Conservation (phyloP, 2,113 vertebrate species). For the Hylia prasina region DNA sequence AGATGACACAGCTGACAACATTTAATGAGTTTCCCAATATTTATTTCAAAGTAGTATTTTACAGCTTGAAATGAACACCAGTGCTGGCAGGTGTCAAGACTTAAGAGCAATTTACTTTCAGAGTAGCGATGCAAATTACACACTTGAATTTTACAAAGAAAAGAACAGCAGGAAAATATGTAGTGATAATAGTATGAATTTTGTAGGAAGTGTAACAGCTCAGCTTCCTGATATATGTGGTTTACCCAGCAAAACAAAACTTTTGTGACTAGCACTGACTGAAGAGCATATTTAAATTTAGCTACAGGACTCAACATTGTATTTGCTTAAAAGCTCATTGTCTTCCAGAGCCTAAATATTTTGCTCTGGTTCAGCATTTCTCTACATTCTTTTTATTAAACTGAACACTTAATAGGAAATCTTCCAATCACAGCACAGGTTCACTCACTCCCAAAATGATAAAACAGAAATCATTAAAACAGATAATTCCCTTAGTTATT, state of each 20-base stretch:
- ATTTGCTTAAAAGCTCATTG: neutral
- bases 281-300: neutral
- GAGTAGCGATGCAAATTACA: conserved; percentile 55
- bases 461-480: neutral
- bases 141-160: conserved; percentile 51
- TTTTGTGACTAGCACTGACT: neutral
- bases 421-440: neutral
- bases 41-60: conserved; percentile 65
- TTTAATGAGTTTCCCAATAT: conserved; percentile 56
- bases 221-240: neutral
- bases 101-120: conserved; percentile 51
- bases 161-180: conserved; percentile 2
- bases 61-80: conserved; percentile 66
- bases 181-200: neutral
- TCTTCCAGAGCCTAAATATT: neutral
- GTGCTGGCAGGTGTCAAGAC: conserved; percentile 61
- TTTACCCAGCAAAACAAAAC: conserved; percentile 41
- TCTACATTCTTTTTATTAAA: neutral
- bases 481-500: neutral
- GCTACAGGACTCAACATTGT: neutral
- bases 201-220: neutral
- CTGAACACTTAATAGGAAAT: neutral
- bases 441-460: neutral
- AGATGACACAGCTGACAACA: conserved; percentile 33
- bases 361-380: neutral